These are phyloP conservation scores for Brenthis hecate DNA, from an alignment of 2,888 invertebrate species.

Conservation along the genomic window DNA sequence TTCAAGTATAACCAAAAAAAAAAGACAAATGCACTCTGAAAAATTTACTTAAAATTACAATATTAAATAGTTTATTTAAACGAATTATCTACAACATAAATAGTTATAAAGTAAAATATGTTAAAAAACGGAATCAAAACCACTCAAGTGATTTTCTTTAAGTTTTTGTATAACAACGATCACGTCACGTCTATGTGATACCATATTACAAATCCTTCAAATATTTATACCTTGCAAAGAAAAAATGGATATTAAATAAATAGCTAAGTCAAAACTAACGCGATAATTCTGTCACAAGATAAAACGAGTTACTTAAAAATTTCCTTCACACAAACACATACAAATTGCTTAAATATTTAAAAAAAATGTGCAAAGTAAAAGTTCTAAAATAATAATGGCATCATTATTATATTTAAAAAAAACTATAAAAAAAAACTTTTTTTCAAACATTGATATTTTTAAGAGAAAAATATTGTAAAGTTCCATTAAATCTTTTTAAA, in stretches of 20 bases:
- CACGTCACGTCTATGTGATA: background rate
- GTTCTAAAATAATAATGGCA: too few relatives aligned
- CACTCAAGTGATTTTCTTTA: background rate
- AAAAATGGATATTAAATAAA: slow-evolving; percentile 8
- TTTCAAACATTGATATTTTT: background rate
- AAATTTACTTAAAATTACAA: slow-evolving; percentile 19
- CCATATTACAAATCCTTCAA: background rate
- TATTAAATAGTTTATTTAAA: slow-evolving; percentile 6
- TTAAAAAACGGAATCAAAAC: slow-evolving; percentile 1
- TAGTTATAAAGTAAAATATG: slow-evolving; percentile 6
- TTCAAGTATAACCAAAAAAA: background rate
- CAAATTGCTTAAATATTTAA: slow-evolving; percentile 2
- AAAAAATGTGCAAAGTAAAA: background rate
- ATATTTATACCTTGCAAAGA: background rate
- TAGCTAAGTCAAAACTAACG: background rate
- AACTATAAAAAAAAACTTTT: too few relatives aligned
- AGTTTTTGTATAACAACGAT: background rate
- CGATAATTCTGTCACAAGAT: slow-evolving; percentile 4
- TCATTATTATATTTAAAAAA: too few relatives aligned
- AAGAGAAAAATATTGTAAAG: background rate
- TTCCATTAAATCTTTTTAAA: background rate
- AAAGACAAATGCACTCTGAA: slow-evolving; percentile 26
- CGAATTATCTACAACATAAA: slow-evolving; percentile 9
- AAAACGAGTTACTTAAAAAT: slow-evolving; percentile 4
- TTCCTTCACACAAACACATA: slow-evolving; percentile 14